Base-by-base conservation (phyloP, 2,888 invertebrate genomes). In the Gari tellinella region DNA sequence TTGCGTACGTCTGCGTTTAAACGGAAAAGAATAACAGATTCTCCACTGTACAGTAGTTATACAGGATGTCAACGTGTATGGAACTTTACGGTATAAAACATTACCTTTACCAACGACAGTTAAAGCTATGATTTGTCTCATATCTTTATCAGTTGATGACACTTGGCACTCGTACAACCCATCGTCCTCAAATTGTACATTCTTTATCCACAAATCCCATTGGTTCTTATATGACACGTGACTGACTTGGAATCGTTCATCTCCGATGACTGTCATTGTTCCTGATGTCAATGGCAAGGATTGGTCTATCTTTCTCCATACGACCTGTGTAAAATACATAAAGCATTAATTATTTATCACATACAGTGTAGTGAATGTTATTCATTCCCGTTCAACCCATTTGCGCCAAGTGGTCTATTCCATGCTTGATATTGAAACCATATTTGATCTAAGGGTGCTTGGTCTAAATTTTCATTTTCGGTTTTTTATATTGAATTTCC, bases 121-220 rank as follows among this genome's bases (percentile, higher is more conserved):
- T 15, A 79, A 57, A 7, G 68, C 37, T n/a, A 79, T 52, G 8
- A 68, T 40, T 60, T 66, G 49, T 25, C 79, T 64, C 43, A 62
- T 64, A 5, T 52, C 61, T 56, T 66, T 74, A 46, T 79, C 72
- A 21, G 51, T 46, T 17, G 79, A 79, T 10, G 74, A 48, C 19
- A 79, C 72, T 46, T 79, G 79, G 26, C 79, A 79, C 51, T 79
- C 79, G 38, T 79, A 79, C 2, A 75, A 41, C 5, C 79, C 79
- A 14, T 67, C 72, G 52, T 79, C 79, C 17, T 68, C 69, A 10
- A 70, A 68, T 25, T 79, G 68, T 14, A 79, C 79, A 41, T 79
- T 79, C 56, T 79, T 79, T n/a, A 79, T 79, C 74, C 74, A 72
- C 15, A 79, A 62, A 62, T 79, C 79, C 79, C 79, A 79, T 55